Conservation (phyloP, 2,888 invertebrate genomes). For the Sphaerophoria taeniata region DNA sequence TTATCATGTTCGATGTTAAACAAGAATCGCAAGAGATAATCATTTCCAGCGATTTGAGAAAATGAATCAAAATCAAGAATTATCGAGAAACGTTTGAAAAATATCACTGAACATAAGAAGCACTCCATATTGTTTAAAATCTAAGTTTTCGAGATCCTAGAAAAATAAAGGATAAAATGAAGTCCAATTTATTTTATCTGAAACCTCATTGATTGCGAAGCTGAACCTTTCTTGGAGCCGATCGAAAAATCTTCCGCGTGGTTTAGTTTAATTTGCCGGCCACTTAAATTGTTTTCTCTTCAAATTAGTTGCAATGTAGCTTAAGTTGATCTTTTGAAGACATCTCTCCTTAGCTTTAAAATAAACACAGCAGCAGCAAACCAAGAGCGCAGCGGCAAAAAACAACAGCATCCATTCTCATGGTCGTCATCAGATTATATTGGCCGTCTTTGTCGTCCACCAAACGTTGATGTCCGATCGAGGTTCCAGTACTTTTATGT, state of each 20-base stretch:
- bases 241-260: constrained; percentile 63
- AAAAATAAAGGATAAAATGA: constrained; percentile 1
- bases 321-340: constrained; percentile 66
- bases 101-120: no score
- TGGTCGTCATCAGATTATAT: constrained; percentile 42
- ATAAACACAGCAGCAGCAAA: no score
- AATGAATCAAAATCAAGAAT: no score
- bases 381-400: constrained; percentile 4
- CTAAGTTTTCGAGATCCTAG: background rate
- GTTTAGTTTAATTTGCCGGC: constrained; percentile 72
- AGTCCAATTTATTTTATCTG: background rate
- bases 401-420: constrained; percentile 34
- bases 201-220: background rate
- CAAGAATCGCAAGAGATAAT: no score
- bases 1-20: no score
- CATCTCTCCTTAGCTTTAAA: constrained; percentile 57
- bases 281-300: constrained; percentile 71
- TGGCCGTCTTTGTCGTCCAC: constrained; percentile 11
- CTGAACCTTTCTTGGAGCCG: background rate
- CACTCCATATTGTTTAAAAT: no score
- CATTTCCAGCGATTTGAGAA: no score
- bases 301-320: constrained; percentile 74
- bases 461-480: constrained; percentile 42
- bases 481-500: no score
- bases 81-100: no score